Base-by-base conservation (phyloP, 2,888 invertebrate genomes). In the Aphodius granarius region DNA sequence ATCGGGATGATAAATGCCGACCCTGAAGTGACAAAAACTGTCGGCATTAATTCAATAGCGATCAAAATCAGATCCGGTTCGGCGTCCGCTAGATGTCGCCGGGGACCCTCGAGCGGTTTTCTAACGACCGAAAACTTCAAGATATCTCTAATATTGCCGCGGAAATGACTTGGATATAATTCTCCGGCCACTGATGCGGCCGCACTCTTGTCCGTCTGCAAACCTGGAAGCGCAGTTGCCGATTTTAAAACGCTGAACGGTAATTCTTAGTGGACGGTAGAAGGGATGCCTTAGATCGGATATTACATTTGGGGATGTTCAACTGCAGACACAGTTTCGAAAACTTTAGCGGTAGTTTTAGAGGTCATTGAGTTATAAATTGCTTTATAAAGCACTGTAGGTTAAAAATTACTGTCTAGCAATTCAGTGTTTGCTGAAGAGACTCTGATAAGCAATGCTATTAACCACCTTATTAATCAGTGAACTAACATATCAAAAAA, bases 11-110 rank as follows among this genome's bases (percentile, higher is more conserved):
- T 68, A 68, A 68, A 68, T 68, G 68, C 68, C 68, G 68, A 20
- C 68, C 68, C 22, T 65, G 20, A 68, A 68, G 20, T 68, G 68
- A 68, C 68, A 68, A 68, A 68, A 68, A 68, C 68, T 20, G 68
- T n/a, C 68, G 68, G 20, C 68, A 68, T 68, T 68, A 68, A 68
- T 68, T 68, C 68, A 19, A 21, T 68, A 68, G 68, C 18, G 68
- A 68, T 68, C 68, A 68, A 68, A 68, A 68, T 68, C 68, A 68
- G 68, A 22, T 20, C 21, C 68, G 21, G 22, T 13, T 68, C 21
- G 68, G n/a, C 21, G 68, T 21, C n/a, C 19, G 68, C 20, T 68
- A n/a, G 68, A 68, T 20, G 68, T 68, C 68, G 21, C 22, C 9
- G 68, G 22, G 22, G 68, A n/a, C 21, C 20, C 20, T 68, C 22